A percentile compares a stretch with the other conserved stretches of the same genome.
Conservation (phyloP, 2,888 invertebrate genomes). For the Blera fallax region DNA sequence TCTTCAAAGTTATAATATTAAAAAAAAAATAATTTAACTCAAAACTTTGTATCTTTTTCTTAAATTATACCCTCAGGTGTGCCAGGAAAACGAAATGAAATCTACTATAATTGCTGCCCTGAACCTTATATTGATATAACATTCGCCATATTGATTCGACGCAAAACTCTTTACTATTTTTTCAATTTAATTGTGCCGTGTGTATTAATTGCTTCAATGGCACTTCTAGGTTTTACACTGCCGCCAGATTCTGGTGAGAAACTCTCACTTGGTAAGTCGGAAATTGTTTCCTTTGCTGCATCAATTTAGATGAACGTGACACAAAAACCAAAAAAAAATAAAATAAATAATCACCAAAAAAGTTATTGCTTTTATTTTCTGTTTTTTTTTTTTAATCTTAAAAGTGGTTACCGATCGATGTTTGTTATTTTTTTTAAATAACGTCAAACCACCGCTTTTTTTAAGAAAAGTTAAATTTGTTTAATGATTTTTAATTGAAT, state of each 20-base stretch:
- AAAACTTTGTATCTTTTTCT: conserved; percentile 27
- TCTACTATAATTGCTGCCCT: conserved; percentile 98
- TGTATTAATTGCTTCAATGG: conserved; percentile 99
- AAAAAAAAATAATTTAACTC: not conserved
- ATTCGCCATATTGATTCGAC: conserved; percentile 96
- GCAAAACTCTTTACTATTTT: conserved; percentile 99
- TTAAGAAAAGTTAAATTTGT: not conserved
- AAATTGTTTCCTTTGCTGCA: conserved; percentile 44
- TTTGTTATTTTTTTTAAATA: conserved; percentile 14
- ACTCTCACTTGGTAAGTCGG: conserved; percentile 93
- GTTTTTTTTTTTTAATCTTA: conserved; percentile 6
- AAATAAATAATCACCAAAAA: conserved; percentile 14
- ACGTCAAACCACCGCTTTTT: not conserved
- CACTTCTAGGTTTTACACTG: conserved; percentile 98
- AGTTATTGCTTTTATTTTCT: not conserved
- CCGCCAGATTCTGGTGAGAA: conserved; percentile 99
- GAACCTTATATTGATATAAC: conserved; percentile 99
- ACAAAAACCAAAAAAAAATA: conserved; percentile 10
- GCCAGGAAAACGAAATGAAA: conserved; percentile 95
- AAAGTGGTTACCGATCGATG: conserved; percentile 18
- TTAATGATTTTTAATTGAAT: not conserved
- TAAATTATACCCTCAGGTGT: conserved; percentile 85
- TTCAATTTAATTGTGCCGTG: conserved; percentile 99
- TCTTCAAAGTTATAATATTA: not conserved
- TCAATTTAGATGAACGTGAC: conserved; percentile 62